phyloP scores from a whole-genome alignment of 2,113 vertebrate species.

The Brienomyrus brachyistius region DNA sequence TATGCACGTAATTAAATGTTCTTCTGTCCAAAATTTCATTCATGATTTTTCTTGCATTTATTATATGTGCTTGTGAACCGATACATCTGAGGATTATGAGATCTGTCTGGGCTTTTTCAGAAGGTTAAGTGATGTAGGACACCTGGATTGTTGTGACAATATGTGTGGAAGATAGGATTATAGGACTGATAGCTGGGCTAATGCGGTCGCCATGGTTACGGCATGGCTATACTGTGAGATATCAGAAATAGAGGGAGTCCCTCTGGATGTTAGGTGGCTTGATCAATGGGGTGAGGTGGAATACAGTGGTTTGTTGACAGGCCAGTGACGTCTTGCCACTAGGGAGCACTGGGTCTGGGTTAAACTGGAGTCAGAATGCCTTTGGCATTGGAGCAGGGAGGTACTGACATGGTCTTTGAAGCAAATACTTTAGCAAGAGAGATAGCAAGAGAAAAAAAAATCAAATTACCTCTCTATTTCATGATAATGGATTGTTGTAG shows the following conservation, averaged over 20 bases:
- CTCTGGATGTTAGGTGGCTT: background rate
- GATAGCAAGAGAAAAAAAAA: conserved; percentile 22
- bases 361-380: conserved; percentile 6
- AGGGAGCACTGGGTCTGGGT: background rate
- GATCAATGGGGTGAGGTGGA: conserved; percentile 45
- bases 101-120: background rate
- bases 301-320: conserved; percentile 53
- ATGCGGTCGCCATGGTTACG: background rate
- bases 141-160: background rate
- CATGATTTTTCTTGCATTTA: background rate
- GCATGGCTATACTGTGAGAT: background rate
- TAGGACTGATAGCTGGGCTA: background rate
- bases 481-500: conserved; percentile 55
- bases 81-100: background rate
- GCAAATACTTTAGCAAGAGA: conserved; percentile 19
- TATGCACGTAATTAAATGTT: background rate
- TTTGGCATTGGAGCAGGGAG: background rate
- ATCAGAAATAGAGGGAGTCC: background rate
- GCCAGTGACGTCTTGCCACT: conserved; percentile 31
- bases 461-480: conserved; percentile 47
- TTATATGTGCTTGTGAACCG: background rate
- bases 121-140: background rate
- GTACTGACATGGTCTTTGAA: background rate
- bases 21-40: background rate
- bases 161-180: background rate